Base-by-base conservation (phyloP, 2,113 vertebrate species). In the Speoplatyrhinus poulsoni region DNA sequence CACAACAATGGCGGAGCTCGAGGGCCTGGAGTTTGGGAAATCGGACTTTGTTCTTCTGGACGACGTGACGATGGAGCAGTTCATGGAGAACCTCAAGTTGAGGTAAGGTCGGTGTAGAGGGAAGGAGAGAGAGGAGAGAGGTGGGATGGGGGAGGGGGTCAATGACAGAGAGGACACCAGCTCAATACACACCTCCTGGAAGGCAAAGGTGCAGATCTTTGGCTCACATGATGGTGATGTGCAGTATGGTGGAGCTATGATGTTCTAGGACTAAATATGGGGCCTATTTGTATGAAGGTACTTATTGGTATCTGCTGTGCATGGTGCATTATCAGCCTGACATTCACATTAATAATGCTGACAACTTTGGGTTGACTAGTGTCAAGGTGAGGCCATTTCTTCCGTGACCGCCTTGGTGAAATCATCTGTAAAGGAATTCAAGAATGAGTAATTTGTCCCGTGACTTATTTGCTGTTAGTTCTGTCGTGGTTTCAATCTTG, bases 11-110 rank as follows among this genome's bases (percentile, higher is more conserved):
- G 96, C 95, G 3, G 95, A 95, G 71, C 91, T 94, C 66, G 95
- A 98, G 71, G 93, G 92, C 6, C 74, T 95, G 0, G 94, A 96
- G 82, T 96, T 92, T 0, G 96, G 96, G 53, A 96, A 98, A 82
- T 93, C 95, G 0, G 96, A 98, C 83, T 98, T 98, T 2, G 95
- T 98, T 19, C 95, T 98, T 3, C 86, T 98, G 90, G 96, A 98
- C 10, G 93, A 95, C 63, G 94, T 98, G 81, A 96, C 90, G 32
- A 97, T 96, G 94, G 95, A 96, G 66, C 94, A 95, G 79, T 98
- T 98, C 76, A 93, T 96, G 94, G 93, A 92, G 36, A 98, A 98
- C 77, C 86, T 98, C 73, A 95, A 92, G 80, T 72, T 95, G 80
- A 95, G 96, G 96, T 98, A 91, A 90, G 89, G 41, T 36, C 59